Conservation (phyloP, 2,888 invertebrate species). For the Pomacea canaliculata region DNA sequence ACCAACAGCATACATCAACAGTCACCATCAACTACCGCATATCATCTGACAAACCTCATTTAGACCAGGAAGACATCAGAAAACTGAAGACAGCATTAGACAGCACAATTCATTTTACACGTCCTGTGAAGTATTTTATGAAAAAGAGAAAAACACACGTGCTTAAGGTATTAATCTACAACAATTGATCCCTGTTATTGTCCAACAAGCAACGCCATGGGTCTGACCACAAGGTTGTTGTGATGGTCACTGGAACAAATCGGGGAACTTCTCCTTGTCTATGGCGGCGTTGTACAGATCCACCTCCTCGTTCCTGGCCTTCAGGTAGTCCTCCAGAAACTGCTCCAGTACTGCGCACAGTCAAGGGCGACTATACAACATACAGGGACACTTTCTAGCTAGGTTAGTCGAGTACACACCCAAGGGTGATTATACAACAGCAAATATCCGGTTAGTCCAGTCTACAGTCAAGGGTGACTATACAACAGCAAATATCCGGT, state of each 20-base stretch:
- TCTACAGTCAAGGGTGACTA: neutral
- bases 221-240: too few relatives aligned
- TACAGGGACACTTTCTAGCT: neutral
- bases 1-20: too few relatives aligned
- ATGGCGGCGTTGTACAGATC: conserved; percentile 53
- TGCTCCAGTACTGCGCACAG: conserved; percentile 49
- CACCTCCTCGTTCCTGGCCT: conserved; percentile 53
- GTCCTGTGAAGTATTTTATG: too few relatives aligned
- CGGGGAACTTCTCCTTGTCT: conserved; percentile 47
- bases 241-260: conserved; percentile 41
- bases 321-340: conserved; percentile 53
- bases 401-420: conserved; percentile 40
- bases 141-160: too few relatives aligned
- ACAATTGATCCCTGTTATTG: too few relatives aligned
- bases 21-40: too few relatives aligned
- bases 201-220: too few relatives aligned
- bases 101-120: too few relatives aligned
- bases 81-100: too few relatives aligned
- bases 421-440: neutral
- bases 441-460: conserved; percentile 39
- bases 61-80: too few relatives aligned
- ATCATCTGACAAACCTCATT: too few relatives aligned
- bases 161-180: too few relatives aligned
- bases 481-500: neutral
- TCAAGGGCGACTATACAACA: conserved; percentile 20